Base-by-base conservation (phyloP, 2,888 invertebrate species). In the Augochlorella aurata region DNA sequence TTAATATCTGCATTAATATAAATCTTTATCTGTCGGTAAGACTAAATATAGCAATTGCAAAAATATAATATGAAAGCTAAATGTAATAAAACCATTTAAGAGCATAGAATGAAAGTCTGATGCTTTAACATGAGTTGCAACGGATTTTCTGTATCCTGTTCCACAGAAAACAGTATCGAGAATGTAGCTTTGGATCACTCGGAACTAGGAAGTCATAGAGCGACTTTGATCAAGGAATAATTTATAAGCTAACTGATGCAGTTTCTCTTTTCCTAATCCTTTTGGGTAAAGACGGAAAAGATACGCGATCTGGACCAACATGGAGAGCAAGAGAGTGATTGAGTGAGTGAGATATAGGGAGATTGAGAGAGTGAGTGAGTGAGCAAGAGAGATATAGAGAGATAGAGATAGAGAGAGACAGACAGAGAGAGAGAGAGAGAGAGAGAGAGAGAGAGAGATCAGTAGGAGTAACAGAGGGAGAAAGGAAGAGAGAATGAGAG, bases 161-260 rank as follows among this genome's bases (percentile, higher is more conserved):
- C 38, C 12, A 4, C 2, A 4, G 38, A 5, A 12, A 65, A 29
- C 21, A 14, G 3, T n/a, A 58, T 49, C 58, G 4, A 18, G 16
- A 50, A 24, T 21, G 12, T 14, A 9, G n/a, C 38, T n/a, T 65
- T 65, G 18, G 10, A 18, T 44, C 38, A 65, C 58, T 58, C 5
- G n/a, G 47, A 54, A 47, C 45, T 71, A 71, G 71, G 47, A 71
- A 71, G 50, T 45, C 47, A n/a, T 21, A 8, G 76, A 52, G 73
- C 44, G 67, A 50, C 44, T n/a, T n/a, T 38, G 29, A 18, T 47
- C 70, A 24, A 47, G 66, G 47, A 66, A 54, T 72, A 74, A 74
- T 63, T 63, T 29, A 63, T 18, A 18, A 38, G 29, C 1, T 18
- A 29, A 63, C 16, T 3, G 61, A 63, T 38, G 61, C 29, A 8